Evolutionary conservation across 2,888 invertebrate species (phyloP).

Genomic region (Rotaria socialis): DNA sequence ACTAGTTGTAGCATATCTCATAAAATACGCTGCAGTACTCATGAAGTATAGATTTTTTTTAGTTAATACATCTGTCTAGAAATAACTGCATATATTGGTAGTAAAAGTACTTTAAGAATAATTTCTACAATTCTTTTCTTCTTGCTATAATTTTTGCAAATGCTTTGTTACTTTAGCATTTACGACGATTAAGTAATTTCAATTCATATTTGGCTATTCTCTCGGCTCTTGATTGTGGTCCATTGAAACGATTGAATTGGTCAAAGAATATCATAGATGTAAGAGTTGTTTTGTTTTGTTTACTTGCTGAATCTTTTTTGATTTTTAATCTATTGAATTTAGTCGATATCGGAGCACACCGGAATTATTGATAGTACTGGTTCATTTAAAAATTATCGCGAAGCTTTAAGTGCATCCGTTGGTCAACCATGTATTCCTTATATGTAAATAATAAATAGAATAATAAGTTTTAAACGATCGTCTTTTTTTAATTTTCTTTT

Average conservation of each 20-base stretch:
- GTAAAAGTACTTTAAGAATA: too few relatives aligned
- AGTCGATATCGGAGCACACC: slow-evolving; percentile 83
- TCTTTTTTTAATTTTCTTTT: slow-evolving; percentile 50
- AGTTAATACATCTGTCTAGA: too few relatives aligned
- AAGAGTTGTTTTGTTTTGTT: slow-evolving; percentile 40
- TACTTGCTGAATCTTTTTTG: background rate
- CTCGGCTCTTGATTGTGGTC: slow-evolving; percentile 92
- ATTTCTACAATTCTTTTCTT: too few relatives aligned
- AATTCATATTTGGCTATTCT: slow-evolving; percentile 93
- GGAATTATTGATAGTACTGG: slow-evolving; percentile 94
- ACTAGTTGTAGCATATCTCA: too few relatives aligned
- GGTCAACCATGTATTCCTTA: slow-evolving; percentile 98
- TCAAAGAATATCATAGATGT: slow-evolving; percentile 71
- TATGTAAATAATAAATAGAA: slow-evolving; percentile 69
- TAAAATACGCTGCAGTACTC: too few relatives aligned
- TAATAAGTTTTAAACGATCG: background rate
- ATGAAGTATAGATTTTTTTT: too few relatives aligned
- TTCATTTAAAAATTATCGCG: slow-evolving; percentile 91
- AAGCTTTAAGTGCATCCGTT: slow-evolving; percentile 79
- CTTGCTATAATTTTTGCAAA: too few relatives aligned
- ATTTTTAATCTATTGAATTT: slow-evolving; percentile 47
- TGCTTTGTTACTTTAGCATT: slow-evolving; percentile 63
- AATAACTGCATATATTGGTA: too few relatives aligned
- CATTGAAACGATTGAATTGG: slow-evolving; percentile 74
- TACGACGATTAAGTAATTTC: slow-evolving; percentile 93